phyloP scores from a whole-genome alignment of 1,140 invertebrate genomes.

The Hestina assimilis region DNA sequence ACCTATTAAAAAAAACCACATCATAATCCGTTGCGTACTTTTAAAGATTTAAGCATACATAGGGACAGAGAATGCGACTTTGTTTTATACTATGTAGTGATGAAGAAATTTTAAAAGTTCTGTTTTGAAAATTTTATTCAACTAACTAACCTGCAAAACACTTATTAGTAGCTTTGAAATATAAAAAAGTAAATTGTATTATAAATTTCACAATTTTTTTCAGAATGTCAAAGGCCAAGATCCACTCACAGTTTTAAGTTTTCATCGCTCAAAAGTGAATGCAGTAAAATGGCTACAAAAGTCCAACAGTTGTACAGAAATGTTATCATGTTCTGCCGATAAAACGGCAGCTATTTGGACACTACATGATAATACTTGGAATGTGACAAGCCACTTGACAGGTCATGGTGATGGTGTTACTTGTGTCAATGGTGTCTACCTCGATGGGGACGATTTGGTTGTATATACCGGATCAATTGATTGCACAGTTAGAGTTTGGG shows the following conservation, averaged over 20 bases:
- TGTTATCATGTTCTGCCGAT: conserved; percentile 88
- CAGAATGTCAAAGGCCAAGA: conserved; percentile 52
- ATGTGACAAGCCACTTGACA: conserved; percentile 64
- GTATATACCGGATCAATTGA: conserved; percentile 83
- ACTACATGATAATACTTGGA: conserved; percentile 57
- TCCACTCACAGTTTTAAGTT: conserved; percentile 49
- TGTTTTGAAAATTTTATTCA: too few species aligned
- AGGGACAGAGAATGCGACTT: too few species aligned
- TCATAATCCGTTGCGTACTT: too few species aligned
- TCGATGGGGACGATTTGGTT: conserved; percentile 55
- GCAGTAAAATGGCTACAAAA: conserved; percentile 86
- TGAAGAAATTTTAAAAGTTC: too few species aligned
- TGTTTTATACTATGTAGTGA: too few species aligned
- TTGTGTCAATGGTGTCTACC: conserved; percentile 80
- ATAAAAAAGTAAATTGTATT: too few species aligned
- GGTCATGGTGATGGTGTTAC: conserved; percentile 81
- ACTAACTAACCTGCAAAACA: too few species aligned
- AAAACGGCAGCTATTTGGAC: conserved; percentile 86
- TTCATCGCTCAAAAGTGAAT: conserved; percentile 80
- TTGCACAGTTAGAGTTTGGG: conserved; percentile 83
- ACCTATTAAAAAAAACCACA: too few species aligned
- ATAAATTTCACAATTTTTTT: conserved; percentile 20
- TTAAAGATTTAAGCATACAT: too few species aligned
- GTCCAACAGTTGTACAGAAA: conserved; percentile 62
- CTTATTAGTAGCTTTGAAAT: too few species aligned